Conservation (phyloP, 2,113 vertebrate species). For the Osmerus eperlanus region DNA sequence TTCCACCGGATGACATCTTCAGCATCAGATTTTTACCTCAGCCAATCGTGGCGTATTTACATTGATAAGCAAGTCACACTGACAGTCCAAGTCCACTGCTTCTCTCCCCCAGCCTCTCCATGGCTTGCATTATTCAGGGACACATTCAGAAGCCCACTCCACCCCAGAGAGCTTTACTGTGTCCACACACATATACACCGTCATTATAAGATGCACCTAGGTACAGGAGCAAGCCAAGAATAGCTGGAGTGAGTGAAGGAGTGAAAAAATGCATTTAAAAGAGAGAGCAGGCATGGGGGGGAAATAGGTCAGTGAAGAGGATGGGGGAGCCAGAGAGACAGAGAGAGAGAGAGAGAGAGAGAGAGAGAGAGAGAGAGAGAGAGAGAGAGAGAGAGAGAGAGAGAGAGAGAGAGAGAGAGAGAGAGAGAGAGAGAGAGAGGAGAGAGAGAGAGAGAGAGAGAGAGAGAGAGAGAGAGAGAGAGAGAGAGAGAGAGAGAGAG, state of each 20-base stretch:
- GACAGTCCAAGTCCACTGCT: background rate
- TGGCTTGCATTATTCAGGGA: conserved; percentile 31
- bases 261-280: conserved; percentile 3
- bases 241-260: background rate
- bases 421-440: background rate
- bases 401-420: no score
- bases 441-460: background rate
- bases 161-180: conserved; percentile 41
- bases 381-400: background rate
- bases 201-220: background rate
- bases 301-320: background rate
- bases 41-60: background rate
- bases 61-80: background rate
- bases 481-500: background rate
- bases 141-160: conserved; percentile 5
- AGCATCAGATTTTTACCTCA: background rate
- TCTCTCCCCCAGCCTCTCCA: conserved; percentile 2
- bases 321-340: background rate
- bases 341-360: background rate
- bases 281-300: background rate
- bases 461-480: background rate
- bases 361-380: background rate
- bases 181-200: conserved; percentile 21
- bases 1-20: no score
- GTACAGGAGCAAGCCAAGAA: background rate